Evolutionary conservation across 2,113 vertebrate species (phyloP).

Genomic region (Phoenicopterus ruber): DNA sequence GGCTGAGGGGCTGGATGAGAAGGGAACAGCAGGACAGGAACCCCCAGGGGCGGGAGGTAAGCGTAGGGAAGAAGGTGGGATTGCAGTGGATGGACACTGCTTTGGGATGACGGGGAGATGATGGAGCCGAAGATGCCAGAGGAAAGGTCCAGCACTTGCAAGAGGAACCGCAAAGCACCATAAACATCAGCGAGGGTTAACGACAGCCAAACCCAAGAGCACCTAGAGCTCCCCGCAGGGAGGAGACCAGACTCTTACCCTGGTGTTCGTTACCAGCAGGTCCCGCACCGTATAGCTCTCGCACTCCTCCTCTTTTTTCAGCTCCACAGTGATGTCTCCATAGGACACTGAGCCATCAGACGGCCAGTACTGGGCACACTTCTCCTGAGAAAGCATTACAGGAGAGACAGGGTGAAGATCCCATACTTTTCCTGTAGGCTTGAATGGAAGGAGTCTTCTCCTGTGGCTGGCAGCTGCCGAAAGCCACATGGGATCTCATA

Average conservation of each 20-base stretch:
- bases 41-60: not conserved
- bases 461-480: not conserved
- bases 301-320: slow-evolving; percentile 95
- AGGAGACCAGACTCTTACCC: slow-evolving; percentile 75
- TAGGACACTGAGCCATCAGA: slow-evolving; percentile 84
- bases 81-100: not conserved
- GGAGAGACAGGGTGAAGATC: not conserved
- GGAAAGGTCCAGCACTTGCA: not conserved
- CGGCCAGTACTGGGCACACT: slow-evolving; percentile 97
- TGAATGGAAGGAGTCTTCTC: not conserved
- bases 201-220: not conserved
- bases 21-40: not conserved
- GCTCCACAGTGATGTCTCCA: slow-evolving; percentile 92
- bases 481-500: not conserved
- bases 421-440: rapidly evolving
- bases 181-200: not conserved
- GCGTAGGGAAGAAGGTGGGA: not conserved
- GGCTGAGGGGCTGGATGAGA: not conserved
- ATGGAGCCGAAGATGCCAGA: not conserved
- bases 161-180: not conserved
- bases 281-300: slow-evolving; percentile 97
- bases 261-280: slow-evolving; percentile 93
- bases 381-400: slow-evolving; percentile 78
- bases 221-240: not conserved
- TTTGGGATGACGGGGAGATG: not conserved